A percentile compares a stretch with the other conserved stretches of the same genome.
phyloP scores from a whole-genome alignment of 2,888 invertebrate genomes.

The Aquatica leii region DNA sequence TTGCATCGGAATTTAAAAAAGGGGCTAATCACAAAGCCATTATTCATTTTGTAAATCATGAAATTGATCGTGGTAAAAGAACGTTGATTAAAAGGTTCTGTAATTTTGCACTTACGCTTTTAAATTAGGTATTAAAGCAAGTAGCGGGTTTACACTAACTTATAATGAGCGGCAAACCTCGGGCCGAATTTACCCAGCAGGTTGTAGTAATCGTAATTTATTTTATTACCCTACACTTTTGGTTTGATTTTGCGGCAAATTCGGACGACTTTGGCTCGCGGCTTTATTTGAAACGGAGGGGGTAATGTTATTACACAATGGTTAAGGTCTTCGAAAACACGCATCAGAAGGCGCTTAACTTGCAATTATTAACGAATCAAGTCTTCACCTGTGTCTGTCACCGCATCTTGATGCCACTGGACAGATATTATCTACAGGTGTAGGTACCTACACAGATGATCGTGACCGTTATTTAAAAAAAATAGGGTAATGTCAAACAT shows the following conservation, averaged over 20 bases:
- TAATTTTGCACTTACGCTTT: slow-evolving; percentile 19
- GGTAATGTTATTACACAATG: slow-evolving; percentile 19
- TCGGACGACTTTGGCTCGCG: slow-evolving; percentile 14
- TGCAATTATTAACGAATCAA: slow-evolving; percentile 46
- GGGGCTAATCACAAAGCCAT: slow-evolving; percentile 12
- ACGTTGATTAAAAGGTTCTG: slow-evolving; percentile 30
- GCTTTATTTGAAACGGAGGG: slow-evolving; percentile 12
- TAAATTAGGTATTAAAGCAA: slow-evolving; percentile 25
- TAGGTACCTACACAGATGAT: not conserved
- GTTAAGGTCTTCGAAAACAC: slow-evolving; percentile 20
- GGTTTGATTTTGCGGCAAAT: slow-evolving; percentile 25
- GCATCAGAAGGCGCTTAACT: slow-evolving; percentile 32
- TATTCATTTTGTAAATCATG: slow-evolving; percentile 13
- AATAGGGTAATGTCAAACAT: slow-evolving; percentile 11
- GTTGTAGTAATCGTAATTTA: slow-evolving; percentile 28
- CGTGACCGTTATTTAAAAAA: slow-evolving; percentile 20
- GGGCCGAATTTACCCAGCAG: slow-evolving; percentile 21
- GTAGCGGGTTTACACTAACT: slow-evolving; percentile 26
- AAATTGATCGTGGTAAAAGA: slow-evolving; percentile 27
- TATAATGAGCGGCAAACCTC: slow-evolving; percentile 30
- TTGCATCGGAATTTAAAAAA: slow-evolving; percentile 13
- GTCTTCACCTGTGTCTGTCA: slow-evolving; percentile 38
- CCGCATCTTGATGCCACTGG: slow-evolving; percentile 27
- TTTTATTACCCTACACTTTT: slow-evolving; percentile 29
- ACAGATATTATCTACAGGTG: slow-evolving; percentile 34